These are phyloP conservation scores for Sterna hirundo DNA, from an alignment of 2,113 vertebrate species.

Conservation along the genomic window DNA sequence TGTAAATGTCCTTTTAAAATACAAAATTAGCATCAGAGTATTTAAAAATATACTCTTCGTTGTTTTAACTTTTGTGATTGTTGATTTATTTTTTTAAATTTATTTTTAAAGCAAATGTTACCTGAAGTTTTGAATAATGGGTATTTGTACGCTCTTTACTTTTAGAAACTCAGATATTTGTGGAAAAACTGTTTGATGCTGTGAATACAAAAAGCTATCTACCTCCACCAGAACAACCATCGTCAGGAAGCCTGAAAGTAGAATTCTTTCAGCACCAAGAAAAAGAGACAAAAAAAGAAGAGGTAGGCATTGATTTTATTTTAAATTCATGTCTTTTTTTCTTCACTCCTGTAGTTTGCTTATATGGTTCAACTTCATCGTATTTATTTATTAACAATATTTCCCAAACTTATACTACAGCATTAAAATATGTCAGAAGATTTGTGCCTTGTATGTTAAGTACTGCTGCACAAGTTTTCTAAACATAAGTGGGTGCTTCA, in stretches of 20 bases:
- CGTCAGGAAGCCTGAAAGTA: slow-evolving; percentile 80
- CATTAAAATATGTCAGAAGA: neutral
- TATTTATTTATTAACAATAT: neutral
- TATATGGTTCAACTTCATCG: neutral
- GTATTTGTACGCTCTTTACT: neutral
- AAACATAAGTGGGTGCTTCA: neutral
- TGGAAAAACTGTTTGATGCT: slow-evolving; percentile 97
- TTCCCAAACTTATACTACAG: neutral
- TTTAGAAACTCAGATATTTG: slow-evolving; percentile 95
- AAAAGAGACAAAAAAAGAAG: slow-evolving; percentile 92
- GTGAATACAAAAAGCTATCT: slow-evolving; percentile 95
- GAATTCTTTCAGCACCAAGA: slow-evolving; percentile 86
- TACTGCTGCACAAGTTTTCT: neutral
- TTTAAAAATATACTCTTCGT: neutral
- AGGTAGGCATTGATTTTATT: slow-evolving; percentile 62
- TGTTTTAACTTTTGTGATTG: neutral
- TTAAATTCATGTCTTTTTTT: neutral
- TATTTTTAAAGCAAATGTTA: neutral
- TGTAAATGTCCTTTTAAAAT: neutral
- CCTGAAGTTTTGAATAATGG: neutral
- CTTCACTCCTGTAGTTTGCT: neutral
- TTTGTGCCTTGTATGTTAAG: neutral
- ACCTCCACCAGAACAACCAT: slow-evolving; percentile 86
- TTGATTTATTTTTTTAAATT: neutral
- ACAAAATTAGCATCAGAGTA: neutral